Evolutionary conservation across 2,888 invertebrate species (phyloP), one percentile per base, ranked within the genome.

Genomic region (Machimus rusticus): DNA sequence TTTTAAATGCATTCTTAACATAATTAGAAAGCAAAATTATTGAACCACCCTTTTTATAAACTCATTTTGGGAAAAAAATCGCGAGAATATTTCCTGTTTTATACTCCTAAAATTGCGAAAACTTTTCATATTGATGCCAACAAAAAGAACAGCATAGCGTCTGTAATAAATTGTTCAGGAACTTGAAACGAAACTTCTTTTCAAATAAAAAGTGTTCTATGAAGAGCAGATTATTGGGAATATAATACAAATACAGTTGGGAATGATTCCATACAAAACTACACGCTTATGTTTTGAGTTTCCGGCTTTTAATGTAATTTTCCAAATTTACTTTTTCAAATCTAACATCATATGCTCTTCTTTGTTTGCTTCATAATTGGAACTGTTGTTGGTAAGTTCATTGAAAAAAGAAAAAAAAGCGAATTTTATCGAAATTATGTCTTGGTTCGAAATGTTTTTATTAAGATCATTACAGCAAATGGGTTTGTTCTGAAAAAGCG

Each of bases 291-390:
- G 34, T 82, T 57, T 34, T 85, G 28, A 46, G 39, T 85, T 85
- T 85, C 19, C 74, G 39, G 74, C 74, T 85, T 85, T 85, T 85
- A 84, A 84, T 84, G 76, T 88, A 87, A 89, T 88, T 81, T 87
- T 89, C 89, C 88, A 88, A 87, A 87, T 88, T 89, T 89, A 88
- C 89, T 88, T 89, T 90, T 89, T 89, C 89, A 90, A 89, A 89
- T 90, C 90, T 90, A 90, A 90, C 89, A 90, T 89, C 90, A 90
- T 90, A 87, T 89, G 90, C 90, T 90, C 90, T 90, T 90, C 90
- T 90, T 90, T 90, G 89, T 90, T 90, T 90, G 90, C 90, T 90
- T 90, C 90, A 90, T 90, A 88, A 90, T 90, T 90, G 90, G 90
- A 90, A 89, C 89, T 89, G 89, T 90, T 89, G 87, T 88, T 74